Percentiles rank a stretch among this genome's conserved stretches.
phyloP scores from a whole-genome alignment of 2,113 vertebrate species.

The Corythornis cristatus region DNA sequence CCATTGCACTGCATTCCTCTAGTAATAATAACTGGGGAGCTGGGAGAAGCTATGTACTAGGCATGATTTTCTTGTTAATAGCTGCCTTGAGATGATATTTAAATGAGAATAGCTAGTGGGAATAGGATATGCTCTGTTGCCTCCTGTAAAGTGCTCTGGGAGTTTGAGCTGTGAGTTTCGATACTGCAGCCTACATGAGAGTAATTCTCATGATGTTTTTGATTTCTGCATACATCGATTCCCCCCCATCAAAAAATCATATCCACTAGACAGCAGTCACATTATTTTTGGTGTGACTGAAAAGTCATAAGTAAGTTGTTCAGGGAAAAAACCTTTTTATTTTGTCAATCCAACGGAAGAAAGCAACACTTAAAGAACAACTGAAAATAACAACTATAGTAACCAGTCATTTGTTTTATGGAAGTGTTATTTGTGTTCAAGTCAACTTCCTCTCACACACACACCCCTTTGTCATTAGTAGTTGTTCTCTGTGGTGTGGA shows the following conservation, averaged over 20 bases:
- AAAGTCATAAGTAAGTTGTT: background rate
- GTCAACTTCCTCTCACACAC: background rate
- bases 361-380: background rate
- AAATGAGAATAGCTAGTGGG: constrained; percentile 16
- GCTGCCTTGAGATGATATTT: constrained; percentile 10
- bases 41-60: background rate
- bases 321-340: background rate
- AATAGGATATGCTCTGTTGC: constrained; percentile 14
- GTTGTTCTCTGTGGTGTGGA: background rate
- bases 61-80: constrained; percentile 45
- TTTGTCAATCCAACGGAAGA: background rate
- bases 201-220: background rate
- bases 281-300: background rate
- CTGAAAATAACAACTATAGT: background rate
- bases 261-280: background rate
- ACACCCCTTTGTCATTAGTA: background rate
- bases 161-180: background rate
- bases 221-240: background rate
- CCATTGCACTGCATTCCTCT: background rate
- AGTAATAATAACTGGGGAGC: background rate
- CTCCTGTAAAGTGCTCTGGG: background rate
- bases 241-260: background rate
- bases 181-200: background rate
- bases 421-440: background rate
- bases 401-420: background rate